phyloP scores from a whole-genome alignment of 35 echinoderm and acorn worm genomes.

The Stichopus chloronotus region DNA sequence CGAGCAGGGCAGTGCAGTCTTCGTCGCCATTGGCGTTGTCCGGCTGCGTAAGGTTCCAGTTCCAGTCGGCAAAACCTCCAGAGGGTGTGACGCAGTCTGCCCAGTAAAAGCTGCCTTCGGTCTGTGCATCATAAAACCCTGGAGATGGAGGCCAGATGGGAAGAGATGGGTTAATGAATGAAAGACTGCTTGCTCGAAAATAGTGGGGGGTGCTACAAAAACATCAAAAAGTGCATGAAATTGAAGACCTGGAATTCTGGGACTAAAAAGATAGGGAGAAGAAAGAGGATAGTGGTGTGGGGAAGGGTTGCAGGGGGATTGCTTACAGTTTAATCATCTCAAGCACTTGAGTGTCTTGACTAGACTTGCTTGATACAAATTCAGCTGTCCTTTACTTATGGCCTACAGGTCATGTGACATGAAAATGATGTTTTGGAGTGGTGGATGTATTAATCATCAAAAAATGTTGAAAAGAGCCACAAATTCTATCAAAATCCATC shows the following conservation, averaged over 20 bases:
- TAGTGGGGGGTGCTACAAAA: not conserved
- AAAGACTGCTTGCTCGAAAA: not conserved
- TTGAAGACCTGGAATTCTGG: not conserved
- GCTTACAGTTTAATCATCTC: too few relatives aligned
- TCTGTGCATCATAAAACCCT: conserved; percentile 59
- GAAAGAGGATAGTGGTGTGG: not conserved
- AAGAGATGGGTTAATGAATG: not conserved
- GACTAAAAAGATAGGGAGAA: not conserved
- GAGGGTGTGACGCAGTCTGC: conserved; percentile 65
- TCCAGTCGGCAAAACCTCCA: conserved; percentile 43
- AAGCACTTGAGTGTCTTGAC: too few relatives aligned
- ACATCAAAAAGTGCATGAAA: not conserved
- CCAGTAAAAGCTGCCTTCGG: conserved; percentile 52
- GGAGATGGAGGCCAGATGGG: not conserved
- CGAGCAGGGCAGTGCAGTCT: conserved; percentile 55
- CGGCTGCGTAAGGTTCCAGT: conserved; percentile 61
- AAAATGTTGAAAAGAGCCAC: too few relatives aligned
- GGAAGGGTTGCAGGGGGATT: not conserved
- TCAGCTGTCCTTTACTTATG: too few relatives aligned
- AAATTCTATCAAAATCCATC: too few relatives aligned
- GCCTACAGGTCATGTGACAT: too few relatives aligned
- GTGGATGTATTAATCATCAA: too few relatives aligned
- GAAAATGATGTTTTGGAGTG: too few relatives aligned
- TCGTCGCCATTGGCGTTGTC: conserved; percentile 61
- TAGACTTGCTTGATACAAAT: too few relatives aligned